Evolutionary conservation across 2,113 vertebrate species (phyloP).

Genomic region (Anoplopoma fimbria): DNA sequence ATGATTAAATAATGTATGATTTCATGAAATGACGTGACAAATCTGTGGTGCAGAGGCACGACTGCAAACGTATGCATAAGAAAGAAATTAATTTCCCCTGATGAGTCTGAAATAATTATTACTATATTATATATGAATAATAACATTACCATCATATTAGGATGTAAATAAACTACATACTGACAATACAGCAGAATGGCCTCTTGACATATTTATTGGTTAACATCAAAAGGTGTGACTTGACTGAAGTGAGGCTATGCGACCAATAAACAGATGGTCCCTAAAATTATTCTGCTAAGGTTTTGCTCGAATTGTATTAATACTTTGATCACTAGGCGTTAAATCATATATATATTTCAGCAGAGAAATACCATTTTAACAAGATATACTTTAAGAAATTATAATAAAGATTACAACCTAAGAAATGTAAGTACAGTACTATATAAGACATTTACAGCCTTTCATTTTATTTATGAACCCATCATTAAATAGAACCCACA

Average conservation of each 20-base stretch:
- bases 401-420: conserved; percentile 73
- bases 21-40: conserved; percentile 55
- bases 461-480: conserved; percentile 43
- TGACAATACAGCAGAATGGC: not conserved
- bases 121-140: conserved; percentile 40
- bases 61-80: not conserved
- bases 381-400: conserved; percentile 78
- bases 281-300: not conserved
- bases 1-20: conserved; percentile 73
- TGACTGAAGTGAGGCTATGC: not conserved
- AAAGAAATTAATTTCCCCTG: not conserved
- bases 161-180: not conserved
- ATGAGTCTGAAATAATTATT: conserved; percentile 25
- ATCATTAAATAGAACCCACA: conserved; percentile 62
- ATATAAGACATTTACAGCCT: conserved; percentile 62
- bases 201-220: not conserved
- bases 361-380: conserved; percentile 29
- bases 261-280: not conserved
- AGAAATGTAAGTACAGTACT: conserved; percentile 59
- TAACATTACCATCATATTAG: not conserved
- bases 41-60: conserved; percentile 13
- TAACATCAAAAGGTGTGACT: not conserved
- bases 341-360: not conserved
- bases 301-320: not conserved
- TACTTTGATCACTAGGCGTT: not conserved